Conservation (phyloP, 2,888 invertebrate genomes). For the Amiota minor region DNA sequence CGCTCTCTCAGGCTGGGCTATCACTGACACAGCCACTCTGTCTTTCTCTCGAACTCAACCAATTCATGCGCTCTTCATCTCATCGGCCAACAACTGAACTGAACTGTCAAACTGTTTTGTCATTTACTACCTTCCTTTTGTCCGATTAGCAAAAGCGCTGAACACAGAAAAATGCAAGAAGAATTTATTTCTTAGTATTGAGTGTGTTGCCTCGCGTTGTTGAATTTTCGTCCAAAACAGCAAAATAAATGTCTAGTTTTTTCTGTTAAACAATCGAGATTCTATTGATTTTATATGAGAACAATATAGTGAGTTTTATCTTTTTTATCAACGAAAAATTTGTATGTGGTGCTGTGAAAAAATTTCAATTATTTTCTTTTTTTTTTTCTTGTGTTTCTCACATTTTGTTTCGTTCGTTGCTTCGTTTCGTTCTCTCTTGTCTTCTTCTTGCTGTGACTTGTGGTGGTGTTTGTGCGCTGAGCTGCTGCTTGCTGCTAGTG, state of each 20-base stretch:
- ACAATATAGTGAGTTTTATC: too few relatives aligned
- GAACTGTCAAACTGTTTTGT: conserved; percentile 25
- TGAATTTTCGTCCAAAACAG: neutral
- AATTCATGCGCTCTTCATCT: conserved; percentile 31
- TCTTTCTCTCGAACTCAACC: conserved; percentile 8
- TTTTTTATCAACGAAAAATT: neutral
- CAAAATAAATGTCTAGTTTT: neutral
- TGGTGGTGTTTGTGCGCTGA: conserved; percentile 9
- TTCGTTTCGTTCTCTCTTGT: neutral
- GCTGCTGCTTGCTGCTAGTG: too few relatives aligned
- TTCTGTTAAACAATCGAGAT: neutral
- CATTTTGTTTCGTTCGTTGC: neutral
- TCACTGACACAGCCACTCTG: neutral
- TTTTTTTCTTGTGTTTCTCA: neutral
- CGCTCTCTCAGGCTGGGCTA: neutral
- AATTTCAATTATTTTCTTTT: conserved; percentile 2
- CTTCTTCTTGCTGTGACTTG: neutral
- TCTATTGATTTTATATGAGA: neutral
- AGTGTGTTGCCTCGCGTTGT: too few relatives aligned
- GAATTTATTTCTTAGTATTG: neutral
- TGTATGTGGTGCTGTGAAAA: conserved; percentile 9
- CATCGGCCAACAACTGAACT: conserved; percentile 13
- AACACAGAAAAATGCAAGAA: neutral
- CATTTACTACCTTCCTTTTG: conserved; percentile 59
- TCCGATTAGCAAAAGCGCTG: conserved; percentile 51